Evolutionary conservation across 2,797 vertebrate species (phyloP), one percentile per base, ranked within the genome.

Genomic region (Hypotaenidia okinawae): DNA sequence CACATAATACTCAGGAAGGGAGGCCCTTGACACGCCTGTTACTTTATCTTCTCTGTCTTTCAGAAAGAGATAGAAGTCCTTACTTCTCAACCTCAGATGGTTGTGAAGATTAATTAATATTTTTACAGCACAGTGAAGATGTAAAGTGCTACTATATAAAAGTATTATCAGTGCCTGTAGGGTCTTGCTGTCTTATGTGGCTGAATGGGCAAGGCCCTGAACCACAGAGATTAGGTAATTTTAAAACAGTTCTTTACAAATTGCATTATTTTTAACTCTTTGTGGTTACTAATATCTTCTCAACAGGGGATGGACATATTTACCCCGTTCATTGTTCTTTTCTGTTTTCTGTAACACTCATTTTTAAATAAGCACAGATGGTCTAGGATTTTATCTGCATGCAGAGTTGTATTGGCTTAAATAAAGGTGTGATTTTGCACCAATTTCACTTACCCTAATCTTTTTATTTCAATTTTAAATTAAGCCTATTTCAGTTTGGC

Each of bases 61-160:
- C 69, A 72, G 52, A 73, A 96, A 72, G 63, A 47, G 66, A 82
- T 93, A 81, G 78, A 66, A 93, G 59, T 47, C 41, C 61, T 95
- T 76, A 85, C 79, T 87, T 94, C 35, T 92, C 86, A 94, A 10
- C 57, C 79, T 93, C 68, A 90, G 77, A 90, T 81, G 13, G 75
- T 93, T 93, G 74, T 87, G 85, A 95, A 88, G 92, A 97, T 94
- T 96, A 96, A 96, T 97, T 95, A 95, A 94, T 96, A 81, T 73
- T 96, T 96, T 89, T 89, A 89, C 47, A 93, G 62, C 62, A 79
- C 72, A 78, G 57, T 59, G 63, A 90, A 93, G 84, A 92, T 88
- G 58, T 93, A 91, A 95, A 94, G 90, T 94, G 82, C 86, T 96
- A 89, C 96, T 93, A 80, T 95, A 89, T 85, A 92, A 77, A 90